phyloP scores from a whole-genome alignment of 2,888 invertebrate species.

The Drosophila austrosaltans region DNA sequence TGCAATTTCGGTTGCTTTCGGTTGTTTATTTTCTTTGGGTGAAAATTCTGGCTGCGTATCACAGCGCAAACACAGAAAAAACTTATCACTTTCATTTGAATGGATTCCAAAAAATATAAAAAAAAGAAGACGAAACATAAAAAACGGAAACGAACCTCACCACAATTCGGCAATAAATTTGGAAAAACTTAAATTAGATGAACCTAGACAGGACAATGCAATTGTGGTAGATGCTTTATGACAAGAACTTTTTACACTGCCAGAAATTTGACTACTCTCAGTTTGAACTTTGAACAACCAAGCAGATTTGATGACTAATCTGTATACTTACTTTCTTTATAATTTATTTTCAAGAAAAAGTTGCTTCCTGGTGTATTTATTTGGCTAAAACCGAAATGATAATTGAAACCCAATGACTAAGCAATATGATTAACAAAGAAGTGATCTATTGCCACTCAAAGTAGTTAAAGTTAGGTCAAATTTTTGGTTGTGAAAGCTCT shows the following conservation, averaged over 20 bases:
- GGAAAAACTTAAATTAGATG: constrained; percentile 18
- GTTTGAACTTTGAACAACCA: no score
- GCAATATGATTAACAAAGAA: no score
- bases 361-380: no score
- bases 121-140: constrained; percentile 10
- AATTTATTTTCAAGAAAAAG: no score
- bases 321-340: background rate
- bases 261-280: background rate
- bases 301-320: background rate
- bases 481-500: background rate
- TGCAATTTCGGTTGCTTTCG: constrained; percentile 38
- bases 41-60: constrained; percentile 65
- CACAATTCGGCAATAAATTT: constrained; percentile 44
- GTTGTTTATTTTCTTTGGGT: constrained; percentile 45
- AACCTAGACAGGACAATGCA: constrained; percentile 46
- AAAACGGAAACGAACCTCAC: background rate
- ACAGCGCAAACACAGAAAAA: constrained; percentile 28
- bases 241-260: background rate
- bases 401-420: no score
- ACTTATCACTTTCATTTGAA: constrained; percentile 73
- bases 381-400: no score
- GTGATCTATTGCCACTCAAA: no score
- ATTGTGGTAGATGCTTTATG: background rate
- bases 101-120: constrained; percentile 55
- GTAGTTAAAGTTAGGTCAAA: no score